Percentiles rank a stretch among this genome's conserved stretches.
Evolutionary conservation across 2,888 invertebrate genomes (phyloP).

Genomic region (Drosophila seclusa): DNA sequence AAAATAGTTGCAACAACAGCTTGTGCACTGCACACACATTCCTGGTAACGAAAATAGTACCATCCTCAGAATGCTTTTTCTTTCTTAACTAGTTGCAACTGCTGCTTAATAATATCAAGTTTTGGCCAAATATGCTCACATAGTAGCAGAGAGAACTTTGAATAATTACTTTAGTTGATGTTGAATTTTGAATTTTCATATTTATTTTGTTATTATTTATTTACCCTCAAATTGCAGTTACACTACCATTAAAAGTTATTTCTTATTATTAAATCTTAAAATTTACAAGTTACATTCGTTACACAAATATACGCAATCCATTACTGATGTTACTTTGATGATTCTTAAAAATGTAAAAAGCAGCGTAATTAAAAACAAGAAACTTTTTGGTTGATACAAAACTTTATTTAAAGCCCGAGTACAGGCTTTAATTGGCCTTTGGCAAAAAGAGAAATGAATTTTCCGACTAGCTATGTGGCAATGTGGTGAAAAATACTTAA

Average conservation of each 20-base stretch:
- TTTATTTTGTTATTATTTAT: background rate
- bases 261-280: background rate
- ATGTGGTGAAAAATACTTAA: slow-evolving; percentile 9
- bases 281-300: too few relatives aligned
- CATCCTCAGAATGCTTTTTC: background rate
- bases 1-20: background rate
- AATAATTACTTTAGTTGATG: background rate
- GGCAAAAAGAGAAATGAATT: slow-evolving; percentile 18
- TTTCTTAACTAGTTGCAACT: background rate
- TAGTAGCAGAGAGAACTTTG: background rate
- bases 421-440: slow-evolving; percentile 24
- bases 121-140: background rate
- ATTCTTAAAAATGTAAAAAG: background rate
- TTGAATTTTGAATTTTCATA: background rate
- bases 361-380: slow-evolving; percentile 5
- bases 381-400: slow-evolving; percentile 2
- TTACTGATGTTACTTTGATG: background rate
- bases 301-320: background rate
- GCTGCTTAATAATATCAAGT: background rate
- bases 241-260: background rate
- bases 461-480: slow-evolving; percentile 7
- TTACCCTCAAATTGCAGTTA: background rate
- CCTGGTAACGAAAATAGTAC: background rate
- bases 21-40: slow-evolving; percentile 2
- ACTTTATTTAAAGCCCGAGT: background rate